A percentile compares a stretch with the other conserved stretches of the same genome.
Evolutionary conservation across 2,113 vertebrate species (phyloP).

Genomic region (Vulpes vulpes): DNA sequence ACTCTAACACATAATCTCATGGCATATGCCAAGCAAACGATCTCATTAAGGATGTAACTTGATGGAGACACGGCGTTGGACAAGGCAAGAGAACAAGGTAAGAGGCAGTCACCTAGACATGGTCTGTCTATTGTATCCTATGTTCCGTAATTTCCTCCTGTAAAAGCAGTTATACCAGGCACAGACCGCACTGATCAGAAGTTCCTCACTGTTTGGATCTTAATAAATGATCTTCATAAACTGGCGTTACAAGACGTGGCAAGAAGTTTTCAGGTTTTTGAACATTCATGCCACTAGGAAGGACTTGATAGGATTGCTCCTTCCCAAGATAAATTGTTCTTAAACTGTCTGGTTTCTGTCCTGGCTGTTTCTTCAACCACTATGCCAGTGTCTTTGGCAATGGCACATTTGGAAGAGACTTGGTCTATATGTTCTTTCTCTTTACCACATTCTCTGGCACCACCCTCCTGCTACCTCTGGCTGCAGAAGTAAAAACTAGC

Average conservation of each 20-base stretch:
- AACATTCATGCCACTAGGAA: background rate
- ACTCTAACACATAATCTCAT: background rate
- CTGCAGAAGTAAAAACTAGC: background rate
- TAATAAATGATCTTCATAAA: slow-evolving; percentile 25
- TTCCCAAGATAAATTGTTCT: background rate
- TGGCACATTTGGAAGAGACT: background rate
- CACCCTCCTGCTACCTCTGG: background rate
- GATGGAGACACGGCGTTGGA: background rate
- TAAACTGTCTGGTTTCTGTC: background rate
- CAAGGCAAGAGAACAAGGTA: background rate
- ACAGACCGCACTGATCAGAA: background rate
- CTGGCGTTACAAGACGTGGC: background rate
- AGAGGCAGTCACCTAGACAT: background rate
- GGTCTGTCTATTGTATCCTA: background rate
- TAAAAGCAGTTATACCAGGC: background rate
- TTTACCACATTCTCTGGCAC: background rate
- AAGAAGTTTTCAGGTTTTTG: background rate
- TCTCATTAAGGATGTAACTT: background rate
- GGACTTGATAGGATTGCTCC: background rate
- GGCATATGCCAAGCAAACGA: background rate
- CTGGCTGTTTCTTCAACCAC: background rate
- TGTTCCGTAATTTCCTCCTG: background rate
- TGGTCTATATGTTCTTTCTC: background rate
- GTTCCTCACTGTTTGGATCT: background rate
- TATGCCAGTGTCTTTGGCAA: background rate